Base-by-base conservation (phyloP, 2,888 invertebrate species). In the Panzeria rudis region DNA sequence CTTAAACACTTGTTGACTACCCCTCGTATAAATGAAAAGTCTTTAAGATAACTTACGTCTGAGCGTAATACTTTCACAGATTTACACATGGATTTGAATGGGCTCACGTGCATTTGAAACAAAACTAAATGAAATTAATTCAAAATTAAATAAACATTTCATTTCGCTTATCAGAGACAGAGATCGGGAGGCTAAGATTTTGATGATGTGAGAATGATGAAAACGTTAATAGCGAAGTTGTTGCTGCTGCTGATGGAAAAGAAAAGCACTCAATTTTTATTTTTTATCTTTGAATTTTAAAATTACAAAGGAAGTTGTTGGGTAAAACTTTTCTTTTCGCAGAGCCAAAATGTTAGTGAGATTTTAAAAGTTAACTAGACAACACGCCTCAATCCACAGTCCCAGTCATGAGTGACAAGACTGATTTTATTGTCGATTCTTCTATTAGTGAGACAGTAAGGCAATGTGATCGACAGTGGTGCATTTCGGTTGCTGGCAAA, bases 1-100 rank as follows among this genome's bases (percentile, higher is more conserved):
- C 2, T 13, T 13, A 2, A 17, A 11, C 3, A n/a, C 11, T 17
- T 13, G 6, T 17, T 35, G 35, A 7, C 2, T 2, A 3, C 2
- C 32, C 32, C 59, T 59, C 59, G 59, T 35, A 20, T 17, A 35
- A 32, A 35, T 17, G 1, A 59, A 9, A 59, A 35, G 15, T 9
- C 2, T 9, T 54, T n/a, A 38, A 82, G 75, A 81, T 85, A 78
- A 85, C 68, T 59, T 11, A 4, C 44, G 29, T 68, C 50, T 47
- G 62, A 75, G 71, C 71, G 75, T 79, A 79, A 82, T 66, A 64
- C 76, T 71, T 78, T 82, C 78, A 79, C 79, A 72, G 71, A 84
- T 80, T 79, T 75, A 72, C 23, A 77, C 13, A 66, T n/a, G 54
- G 47, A 71, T 62, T 54, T 44, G 35, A 54, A 62, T 25, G 17